These are phyloP conservation scores for Pseudachorutes palmiensis DNA, from an alignment of 1,140 invertebrate genomes.

Conservation along the genomic window DNA sequence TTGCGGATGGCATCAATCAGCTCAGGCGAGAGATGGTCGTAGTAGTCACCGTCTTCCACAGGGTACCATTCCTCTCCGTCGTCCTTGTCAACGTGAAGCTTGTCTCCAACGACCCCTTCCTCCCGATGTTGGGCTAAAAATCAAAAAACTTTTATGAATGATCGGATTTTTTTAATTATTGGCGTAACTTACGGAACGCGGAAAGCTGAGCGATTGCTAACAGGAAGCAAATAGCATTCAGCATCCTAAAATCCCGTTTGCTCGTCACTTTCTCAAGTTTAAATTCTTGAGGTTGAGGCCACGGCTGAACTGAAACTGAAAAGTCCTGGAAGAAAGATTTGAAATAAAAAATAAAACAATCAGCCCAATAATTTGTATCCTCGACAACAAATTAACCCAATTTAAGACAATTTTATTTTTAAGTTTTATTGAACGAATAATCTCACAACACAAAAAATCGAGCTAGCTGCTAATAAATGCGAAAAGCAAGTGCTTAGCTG, in stretches of 20 bases:
- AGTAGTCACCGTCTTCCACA: not conserved
- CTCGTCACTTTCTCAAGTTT: not conserved
- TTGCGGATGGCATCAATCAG: not conserved
- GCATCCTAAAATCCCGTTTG: not conserved
- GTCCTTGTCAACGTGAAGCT: not conserved
- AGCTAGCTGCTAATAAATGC: too few species aligned
- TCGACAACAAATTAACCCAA: not conserved
- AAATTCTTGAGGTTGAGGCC: not conserved
- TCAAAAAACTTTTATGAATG: not conserved
- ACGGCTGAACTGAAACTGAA: too few species aligned
- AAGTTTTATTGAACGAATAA: not conserved
- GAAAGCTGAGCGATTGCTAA: not conserved
- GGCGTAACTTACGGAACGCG: not conserved
- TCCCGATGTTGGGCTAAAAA: not conserved
- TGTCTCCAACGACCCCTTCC: not conserved
- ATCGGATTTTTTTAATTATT: not conserved
- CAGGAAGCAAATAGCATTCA: not conserved
- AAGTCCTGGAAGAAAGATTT: too few species aligned
- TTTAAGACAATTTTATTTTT: not conserved
- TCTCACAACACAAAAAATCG: not conserved
- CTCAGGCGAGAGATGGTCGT: not conserved
- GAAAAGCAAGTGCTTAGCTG: too few species aligned
- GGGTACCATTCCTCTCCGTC: conserved; percentile 3
- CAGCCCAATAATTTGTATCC: not conserved
- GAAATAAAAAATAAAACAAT: too few species aligned